Conservation (phyloP, 2,113 vertebrate genomes). For the Pyrgilauda ruficollis region DNA sequence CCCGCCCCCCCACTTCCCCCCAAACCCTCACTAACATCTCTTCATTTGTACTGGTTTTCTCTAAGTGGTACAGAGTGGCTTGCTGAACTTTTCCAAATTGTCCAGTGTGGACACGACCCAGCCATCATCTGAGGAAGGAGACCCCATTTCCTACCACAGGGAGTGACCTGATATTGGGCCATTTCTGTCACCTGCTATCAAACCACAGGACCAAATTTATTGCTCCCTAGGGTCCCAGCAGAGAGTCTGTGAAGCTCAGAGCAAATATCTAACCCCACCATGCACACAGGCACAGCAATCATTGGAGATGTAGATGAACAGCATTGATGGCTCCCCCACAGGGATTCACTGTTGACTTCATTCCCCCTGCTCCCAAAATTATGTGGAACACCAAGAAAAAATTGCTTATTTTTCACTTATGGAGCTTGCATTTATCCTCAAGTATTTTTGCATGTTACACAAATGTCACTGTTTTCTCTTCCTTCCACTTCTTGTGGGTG, state of each 20-base stretch:
- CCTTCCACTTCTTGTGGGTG: not conserved
- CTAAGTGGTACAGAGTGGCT: not conserved
- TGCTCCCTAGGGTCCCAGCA: not conserved
- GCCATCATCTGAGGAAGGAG: not conserved
- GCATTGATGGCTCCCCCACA: not conserved
- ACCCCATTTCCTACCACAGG: not conserved
- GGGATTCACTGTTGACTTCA: not conserved
- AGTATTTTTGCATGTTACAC: accelerated
- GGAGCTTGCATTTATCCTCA: not conserved
- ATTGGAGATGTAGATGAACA: not conserved
- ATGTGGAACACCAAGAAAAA: not conserved
- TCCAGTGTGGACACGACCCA: accelerated
- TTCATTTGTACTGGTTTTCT: not conserved
- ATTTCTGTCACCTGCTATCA: not conserved
- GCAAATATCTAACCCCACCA: not conserved
- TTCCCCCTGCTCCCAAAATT: not conserved
- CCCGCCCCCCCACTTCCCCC: too few relatives aligned
- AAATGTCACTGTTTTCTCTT: not conserved
- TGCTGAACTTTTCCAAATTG: not conserved
- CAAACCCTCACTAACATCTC: not conserved
- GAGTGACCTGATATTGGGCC: not conserved
- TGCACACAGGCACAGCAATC: not conserved
- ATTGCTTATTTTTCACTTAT: not conserved
- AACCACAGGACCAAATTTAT: not conserved
- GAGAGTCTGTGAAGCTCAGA: not conserved